Percentiles rank a stretch among this genome's conserved stretches.
These are phyloP conservation scores for Lordiphosa clarofinis DNA, from an alignment of 1,140 invertebrate genomes.

Conservation along the genomic window DNA sequence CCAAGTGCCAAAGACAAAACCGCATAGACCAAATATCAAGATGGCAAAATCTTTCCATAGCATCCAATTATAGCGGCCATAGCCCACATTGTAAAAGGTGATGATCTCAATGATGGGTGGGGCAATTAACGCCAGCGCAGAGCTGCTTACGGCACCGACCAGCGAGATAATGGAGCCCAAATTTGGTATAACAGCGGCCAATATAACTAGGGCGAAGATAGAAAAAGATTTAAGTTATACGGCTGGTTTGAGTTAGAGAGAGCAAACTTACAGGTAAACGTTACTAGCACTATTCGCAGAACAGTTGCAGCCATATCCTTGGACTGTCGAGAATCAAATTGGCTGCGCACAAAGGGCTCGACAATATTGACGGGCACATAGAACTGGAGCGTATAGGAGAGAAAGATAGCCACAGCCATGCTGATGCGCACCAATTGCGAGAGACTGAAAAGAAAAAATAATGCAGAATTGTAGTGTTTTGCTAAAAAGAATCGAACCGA, in stretches of 20 bases:
- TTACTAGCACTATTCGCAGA: conserved; percentile 86
- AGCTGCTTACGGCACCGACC: conserved; percentile 94
- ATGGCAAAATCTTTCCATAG: conserved; percentile 87
- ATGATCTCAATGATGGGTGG: conserved; percentile 95
- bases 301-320: conserved; percentile 85
- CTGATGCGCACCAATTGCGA: conserved; percentile 89
- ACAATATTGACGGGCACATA: conserved; percentile 95
- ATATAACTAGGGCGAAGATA: conserved; percentile 83
- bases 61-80: conserved; percentile 83
- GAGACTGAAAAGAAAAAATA: conserved; percentile 81
- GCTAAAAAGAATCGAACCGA: no score
- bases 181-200: conserved; percentile 92
- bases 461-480: background rate
- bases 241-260: no score
- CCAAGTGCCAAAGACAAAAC: conserved; percentile 90
- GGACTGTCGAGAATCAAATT: conserved; percentile 82
- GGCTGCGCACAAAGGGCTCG: conserved; percentile 86
- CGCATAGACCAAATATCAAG: conserved; percentile 86
- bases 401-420: conserved; percentile 92
- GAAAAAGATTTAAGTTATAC: background rate
- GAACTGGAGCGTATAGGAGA: conserved; percentile 94
- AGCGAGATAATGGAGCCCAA: conserved; percentile 93
- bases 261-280: conserved; percentile 88
- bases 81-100: conserved; percentile 85
- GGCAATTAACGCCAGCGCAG: conserved; percentile 93